Percentiles rank a stretch among this genome's conserved stretches.
Conservation (phyloP, 2,113 vertebrate species). For the Daboia siamensis region DNA sequence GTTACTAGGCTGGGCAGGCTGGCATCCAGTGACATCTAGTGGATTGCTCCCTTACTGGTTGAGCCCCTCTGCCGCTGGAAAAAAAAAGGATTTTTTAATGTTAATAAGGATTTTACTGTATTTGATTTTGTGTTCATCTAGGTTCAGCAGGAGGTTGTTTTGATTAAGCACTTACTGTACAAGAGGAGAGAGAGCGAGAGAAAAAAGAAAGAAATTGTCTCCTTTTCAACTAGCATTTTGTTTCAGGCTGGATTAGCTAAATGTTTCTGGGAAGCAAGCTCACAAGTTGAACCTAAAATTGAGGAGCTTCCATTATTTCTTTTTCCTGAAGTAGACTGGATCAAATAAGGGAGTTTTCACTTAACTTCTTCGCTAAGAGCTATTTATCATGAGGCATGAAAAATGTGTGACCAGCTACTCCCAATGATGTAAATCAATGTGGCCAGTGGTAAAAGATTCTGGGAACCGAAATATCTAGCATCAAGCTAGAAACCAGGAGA, state of each 20-base stretch:
- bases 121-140: background rate
- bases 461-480: background rate
- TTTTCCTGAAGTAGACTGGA: background rate
- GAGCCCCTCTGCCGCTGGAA: background rate
- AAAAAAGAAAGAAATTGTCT: background rate
- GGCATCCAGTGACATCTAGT: constrained; percentile 32
- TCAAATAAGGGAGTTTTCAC: background rate
- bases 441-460: background rate
- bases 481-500: background rate
- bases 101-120: background rate
- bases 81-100: background rate
- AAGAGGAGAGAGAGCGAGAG: background rate
- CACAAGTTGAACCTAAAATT: background rate
- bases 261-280: background rate
- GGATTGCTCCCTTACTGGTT: background rate
- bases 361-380: background rate
- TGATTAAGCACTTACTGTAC: too few species aligned
- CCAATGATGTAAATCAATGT: background rate
- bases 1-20: background rate
- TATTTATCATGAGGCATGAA: background rate
- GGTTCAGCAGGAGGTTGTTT: background rate
- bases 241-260: background rate
- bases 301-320: background rate
- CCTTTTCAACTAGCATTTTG: background rate
- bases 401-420: background rate